Evolutionary conservation across 2,797 vertebrate genomes (phyloP), one percentile per base, ranked within the genome.

Genomic region (Babyrousa celebensis): DNA sequence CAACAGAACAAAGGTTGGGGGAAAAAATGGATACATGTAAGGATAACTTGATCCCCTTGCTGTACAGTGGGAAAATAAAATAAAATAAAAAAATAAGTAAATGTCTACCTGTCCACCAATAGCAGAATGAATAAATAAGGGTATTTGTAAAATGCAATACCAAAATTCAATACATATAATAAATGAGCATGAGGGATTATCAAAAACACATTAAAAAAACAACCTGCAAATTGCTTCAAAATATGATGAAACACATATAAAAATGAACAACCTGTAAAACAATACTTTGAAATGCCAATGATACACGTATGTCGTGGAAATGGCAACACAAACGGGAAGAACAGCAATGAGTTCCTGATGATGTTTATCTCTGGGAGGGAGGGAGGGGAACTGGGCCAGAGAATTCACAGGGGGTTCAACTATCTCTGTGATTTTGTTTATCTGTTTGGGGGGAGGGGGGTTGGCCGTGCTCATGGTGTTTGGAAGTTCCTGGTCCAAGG

Each of bases 181-280:
- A 56, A 25, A 48, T 20, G 20, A 80, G n/a, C 25, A 70, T 23
- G 9, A 80, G 52, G 65, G 75, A 75, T n/a, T 60, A 58, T 54
- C 27, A 75, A 43, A 93, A 96, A 74, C 75, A 40, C 58, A 29
- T 36, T 36, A 74, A 82, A 83, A 83, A 67, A 78, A 21, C 56
- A 72, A 77, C 36, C 12, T 91, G 36, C 54, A 63, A 43, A 82
- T 77, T 77, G 32, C 36, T 48, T 67, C n/a, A 43, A 6, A n/a
- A 54, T 48, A 86, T n/a, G 20, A 68, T 20, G 72, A 62, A 40
- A 74, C 25, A 68, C 74, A 27, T n/a, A 70, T 17, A 20, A 72
- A 84, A 6, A 67, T 58, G 21, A 72, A 72, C 40, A 71, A 16
- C 43, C 29, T 85, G 12, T 62, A 93, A 74, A 48, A 78, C 29